Evolutionary conservation across 2,113 vertebrate genomes (phyloP).

Genomic region (Steatornis caripensis): DNA sequence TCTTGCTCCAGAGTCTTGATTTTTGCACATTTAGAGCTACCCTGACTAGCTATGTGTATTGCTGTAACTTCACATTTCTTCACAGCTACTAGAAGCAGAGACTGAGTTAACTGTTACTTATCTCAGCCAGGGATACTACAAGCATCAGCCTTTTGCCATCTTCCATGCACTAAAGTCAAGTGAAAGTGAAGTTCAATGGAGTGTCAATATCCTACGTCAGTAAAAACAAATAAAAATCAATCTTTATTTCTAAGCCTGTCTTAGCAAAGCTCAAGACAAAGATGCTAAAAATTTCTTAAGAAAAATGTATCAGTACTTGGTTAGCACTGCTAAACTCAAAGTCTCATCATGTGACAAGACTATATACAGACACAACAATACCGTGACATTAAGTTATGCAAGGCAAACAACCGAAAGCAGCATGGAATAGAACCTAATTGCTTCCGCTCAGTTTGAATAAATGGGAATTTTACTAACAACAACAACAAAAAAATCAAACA

Average conservation of each 20-base stretch:
- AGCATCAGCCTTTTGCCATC: not conserved
- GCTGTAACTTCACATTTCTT: not conserved
- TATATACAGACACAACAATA: not conserved
- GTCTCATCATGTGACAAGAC: not conserved
- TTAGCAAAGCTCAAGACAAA: not conserved
- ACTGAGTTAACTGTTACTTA: not conserved
- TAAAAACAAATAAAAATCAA: not conserved
- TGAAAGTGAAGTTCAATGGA: not conserved
- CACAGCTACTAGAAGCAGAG: not conserved
- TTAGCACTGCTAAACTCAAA: not conserved
- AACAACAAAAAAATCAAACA: not conserved
- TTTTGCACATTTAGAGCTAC: not conserved
- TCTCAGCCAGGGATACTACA: not conserved
- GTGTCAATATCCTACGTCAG: not conserved
- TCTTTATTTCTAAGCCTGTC: not conserved
- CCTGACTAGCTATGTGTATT: not conserved
- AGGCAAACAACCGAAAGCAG: not conserved
- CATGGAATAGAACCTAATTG: not conserved
- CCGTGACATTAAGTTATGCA: not conserved
- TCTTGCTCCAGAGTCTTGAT: not conserved
- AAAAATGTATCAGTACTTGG: not conserved
- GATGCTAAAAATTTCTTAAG: not conserved
- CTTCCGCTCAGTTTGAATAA: not conserved
- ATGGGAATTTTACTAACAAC: not conserved
- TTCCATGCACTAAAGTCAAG: not conserved